Base-by-base conservation (phyloP, 2,797 vertebrate species). In the Pseudochaenichthys georgianus region DNA sequence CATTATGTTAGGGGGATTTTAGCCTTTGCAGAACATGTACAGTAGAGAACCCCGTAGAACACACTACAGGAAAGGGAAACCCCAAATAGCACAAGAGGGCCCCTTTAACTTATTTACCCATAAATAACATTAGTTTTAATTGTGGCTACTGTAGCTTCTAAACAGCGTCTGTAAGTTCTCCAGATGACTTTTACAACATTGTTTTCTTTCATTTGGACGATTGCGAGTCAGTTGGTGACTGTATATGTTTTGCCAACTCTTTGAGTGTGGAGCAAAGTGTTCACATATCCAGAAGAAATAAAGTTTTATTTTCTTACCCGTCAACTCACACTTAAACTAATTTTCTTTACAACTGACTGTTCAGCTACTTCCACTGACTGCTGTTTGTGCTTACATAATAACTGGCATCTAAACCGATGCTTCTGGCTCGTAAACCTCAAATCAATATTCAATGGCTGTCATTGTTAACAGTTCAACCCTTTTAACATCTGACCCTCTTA, bases 81-180 rank as follows among this genome's bases (percentile, higher is more conserved):
- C 34, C 34, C 7, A 7, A 38, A 38, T 7, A 38, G 34, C 34
- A 38, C 8, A 38, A 38, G 5, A 6, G 34, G 34, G 34, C 34
- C 34, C 7, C 34, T 38, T 38, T 38, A 38, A 38, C 34, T 38
- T 38, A 38, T 38, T 6, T 38, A 9, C 8, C 34, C 34, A 41
- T 12, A 60, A 34, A 73, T 52, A 13, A 19, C 2, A 19, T 38
- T 4, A 34, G 16, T 2, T 72, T 9, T 21, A 67, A 19, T 23
- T 69, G 52, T 54, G 47, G 64, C 66, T 47, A 15, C 68, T 78
- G 50, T 38, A 17, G 50, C 57, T 53, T 66, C 9, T 21, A 59
- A 48, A 51, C 61, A 21, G 17, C 23, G 6, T 60, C 60, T 57
- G 13, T 10, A 70, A 41, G 7, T 13, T 13, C 55, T 67, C 13